These are phyloP conservation scores for Colletes gigas DNA, from an alignment of 1,140 invertebrate species.

Conservation along the genomic window DNA sequence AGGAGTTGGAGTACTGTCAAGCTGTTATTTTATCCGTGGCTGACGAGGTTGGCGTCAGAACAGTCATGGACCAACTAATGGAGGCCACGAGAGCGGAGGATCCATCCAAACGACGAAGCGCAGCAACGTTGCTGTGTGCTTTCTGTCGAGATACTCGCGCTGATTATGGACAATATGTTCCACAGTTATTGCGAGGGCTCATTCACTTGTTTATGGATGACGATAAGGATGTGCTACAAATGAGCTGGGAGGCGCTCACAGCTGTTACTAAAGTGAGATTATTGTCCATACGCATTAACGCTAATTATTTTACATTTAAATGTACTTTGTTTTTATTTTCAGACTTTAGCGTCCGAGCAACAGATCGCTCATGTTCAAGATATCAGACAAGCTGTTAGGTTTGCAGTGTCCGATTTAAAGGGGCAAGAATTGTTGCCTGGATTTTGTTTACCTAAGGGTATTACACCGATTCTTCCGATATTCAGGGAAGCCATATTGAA, in stretches of 20 bases:
- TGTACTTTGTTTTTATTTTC: conserved; percentile 48
- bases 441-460: conserved; percentile 97
- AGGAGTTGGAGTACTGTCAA: conserved; percentile 96
- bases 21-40: conserved; percentile 94
- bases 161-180: conserved; percentile 92
- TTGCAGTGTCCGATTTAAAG: conserved; percentile 93
- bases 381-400: conserved; percentile 94
- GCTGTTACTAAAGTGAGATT: conserved; percentile 90
- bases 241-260: conserved; percentile 94
- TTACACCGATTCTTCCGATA: conserved; percentile 95
- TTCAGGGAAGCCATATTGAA: conserved; percentile 98
- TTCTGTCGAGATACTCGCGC: conserved; percentile 94
- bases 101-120: conserved; percentile 86
- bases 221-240: conserved; percentile 90
- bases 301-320: not conserved
- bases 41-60: conserved; percentile 92
- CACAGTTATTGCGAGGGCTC: conserved; percentile 93
- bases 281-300: not conserved
- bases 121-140: conserved; percentile 92
- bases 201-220: conserved; percentile 92
- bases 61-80: conserved; percentile 95
- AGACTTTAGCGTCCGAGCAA: conserved; percentile 90
- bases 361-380: conserved; percentile 93
- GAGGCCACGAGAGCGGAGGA: conserved; percentile 87
- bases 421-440: conserved; percentile 91